Evolutionary conservation across 2,888 invertebrate genomes (phyloP).

Genomic region (Phragmatobia fuliginosa): DNA sequence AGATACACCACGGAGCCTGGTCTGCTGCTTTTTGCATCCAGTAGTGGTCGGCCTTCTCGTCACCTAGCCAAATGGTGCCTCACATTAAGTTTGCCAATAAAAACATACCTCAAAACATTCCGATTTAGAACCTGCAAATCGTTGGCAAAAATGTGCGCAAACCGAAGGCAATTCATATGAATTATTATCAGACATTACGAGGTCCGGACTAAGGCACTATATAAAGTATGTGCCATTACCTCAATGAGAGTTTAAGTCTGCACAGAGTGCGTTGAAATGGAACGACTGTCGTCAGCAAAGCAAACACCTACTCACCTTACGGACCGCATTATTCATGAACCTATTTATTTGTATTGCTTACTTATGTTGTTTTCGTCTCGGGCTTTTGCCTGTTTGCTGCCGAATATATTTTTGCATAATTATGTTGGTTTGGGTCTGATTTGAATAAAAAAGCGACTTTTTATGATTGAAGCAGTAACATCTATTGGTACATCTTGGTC

Average conservation of each 20-base stretch:
- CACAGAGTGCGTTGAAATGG: conserved; percentile 69
- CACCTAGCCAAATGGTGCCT: too few relatives aligned
- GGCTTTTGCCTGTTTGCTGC: conserved; percentile 37
- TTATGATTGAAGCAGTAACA: background rate
- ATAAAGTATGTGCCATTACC: conserved; percentile 80
- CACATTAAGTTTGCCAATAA: too few relatives aligned
- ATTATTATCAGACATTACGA: conserved; percentile 72
- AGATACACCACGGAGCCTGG: too few relatives aligned
- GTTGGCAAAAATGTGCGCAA: conserved; percentile 54
- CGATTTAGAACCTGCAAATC: conserved; percentile 42
- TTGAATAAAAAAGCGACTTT: background rate
- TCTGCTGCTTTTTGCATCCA: too few relatives aligned
- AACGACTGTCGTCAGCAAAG: conserved; percentile 66
- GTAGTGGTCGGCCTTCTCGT: too few relatives aligned
- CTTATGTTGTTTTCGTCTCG: conserved; percentile 64
- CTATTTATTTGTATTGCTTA: conserved; percentile 84
- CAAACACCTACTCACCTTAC: conserved; percentile 61
- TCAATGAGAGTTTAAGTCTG: conserved; percentile 83
- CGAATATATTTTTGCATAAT: conserved; percentile 40
- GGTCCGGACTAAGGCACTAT: conserved; percentile 65
- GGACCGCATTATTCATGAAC: conserved; percentile 81
- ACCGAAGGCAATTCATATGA: conserved; percentile 67
- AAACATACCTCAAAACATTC: conserved; percentile 9
- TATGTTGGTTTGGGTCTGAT: conserved; percentile 11
- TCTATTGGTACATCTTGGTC: background rate